Conservation (phyloP, 2,888 invertebrate genomes). For the Volucella inflata region DNA sequence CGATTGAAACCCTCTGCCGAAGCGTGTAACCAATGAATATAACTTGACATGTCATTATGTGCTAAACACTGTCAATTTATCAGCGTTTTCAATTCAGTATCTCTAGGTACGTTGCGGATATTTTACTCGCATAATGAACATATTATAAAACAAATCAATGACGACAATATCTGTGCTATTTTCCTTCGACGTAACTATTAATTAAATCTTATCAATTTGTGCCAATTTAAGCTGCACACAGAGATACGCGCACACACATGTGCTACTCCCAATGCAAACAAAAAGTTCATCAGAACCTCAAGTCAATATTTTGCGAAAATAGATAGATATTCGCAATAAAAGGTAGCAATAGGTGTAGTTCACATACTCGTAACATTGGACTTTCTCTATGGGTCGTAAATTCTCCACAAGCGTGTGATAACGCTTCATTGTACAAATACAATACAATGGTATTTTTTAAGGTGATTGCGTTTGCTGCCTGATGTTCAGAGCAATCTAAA, state of each 20-base stretch:
- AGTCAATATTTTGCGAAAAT: slow-evolving; percentile 7
- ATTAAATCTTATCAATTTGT: slow-evolving; percentile 63
- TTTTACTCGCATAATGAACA: too few species aligned
- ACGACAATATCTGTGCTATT: too few species aligned
- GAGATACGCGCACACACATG: background rate
- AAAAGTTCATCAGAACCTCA: background rate
- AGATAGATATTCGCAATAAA: background rate
- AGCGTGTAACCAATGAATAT: background rate
- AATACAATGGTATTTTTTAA: slow-evolving; percentile 11
- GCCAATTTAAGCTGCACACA: slow-evolving; percentile 35
- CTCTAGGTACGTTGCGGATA: too few species aligned
- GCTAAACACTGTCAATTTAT: too few species aligned
- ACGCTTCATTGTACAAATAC: background rate
- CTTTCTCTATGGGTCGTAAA: slow-evolving; percentile 32
- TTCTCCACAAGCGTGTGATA: slow-evolving; percentile 21
- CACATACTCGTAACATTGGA: slow-evolving; percentile 10
- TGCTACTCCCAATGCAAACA: background rate
- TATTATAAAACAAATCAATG: too few species aligned
- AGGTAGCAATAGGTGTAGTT: background rate
- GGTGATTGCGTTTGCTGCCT: background rate
- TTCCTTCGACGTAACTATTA: background rate
- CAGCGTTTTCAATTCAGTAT: too few species aligned
- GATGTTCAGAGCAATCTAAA: too few species aligned
- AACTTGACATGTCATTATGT: too few species aligned
- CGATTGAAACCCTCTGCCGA: background rate